Conservation (phyloP, 2,888 invertebrate species). For the Clivina fossor region DNA sequence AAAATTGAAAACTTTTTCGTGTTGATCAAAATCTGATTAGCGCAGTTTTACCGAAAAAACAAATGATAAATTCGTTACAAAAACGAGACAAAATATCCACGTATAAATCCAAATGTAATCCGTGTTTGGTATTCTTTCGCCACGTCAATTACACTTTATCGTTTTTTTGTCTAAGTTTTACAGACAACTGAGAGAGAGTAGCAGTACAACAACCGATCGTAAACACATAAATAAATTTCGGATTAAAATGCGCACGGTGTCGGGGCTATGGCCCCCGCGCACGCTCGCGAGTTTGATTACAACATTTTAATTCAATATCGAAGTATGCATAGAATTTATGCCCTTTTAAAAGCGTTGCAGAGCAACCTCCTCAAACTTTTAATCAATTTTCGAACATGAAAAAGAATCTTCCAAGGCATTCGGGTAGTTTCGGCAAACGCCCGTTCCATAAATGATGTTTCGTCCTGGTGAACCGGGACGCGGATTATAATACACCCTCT, state of each 20-base stretch:
- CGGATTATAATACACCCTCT: too few relatives aligned
- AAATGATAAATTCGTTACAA: too few relatives aligned
- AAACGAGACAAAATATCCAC: too few relatives aligned
- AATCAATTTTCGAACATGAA: conserved; percentile 55
- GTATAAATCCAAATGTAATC: too few relatives aligned
- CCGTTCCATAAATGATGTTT: conserved; percentile 33
- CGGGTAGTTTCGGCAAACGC: conserved; percentile 31
- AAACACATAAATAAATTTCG: conserved; percentile 35
- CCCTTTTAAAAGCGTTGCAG: conserved; percentile 53
- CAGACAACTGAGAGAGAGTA: too few relatives aligned
- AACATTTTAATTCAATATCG: conserved; percentile 55
- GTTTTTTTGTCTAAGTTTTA: conserved; percentile 12
- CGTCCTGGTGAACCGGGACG: too few relatives aligned
- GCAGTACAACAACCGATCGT: too few relatives aligned
- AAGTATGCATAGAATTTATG: conserved; percentile 56
- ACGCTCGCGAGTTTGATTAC: conserved; percentile 48
- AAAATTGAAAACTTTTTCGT: too few relatives aligned
- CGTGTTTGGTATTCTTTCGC: conserved; percentile 20
- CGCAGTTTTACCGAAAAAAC: too few relatives aligned
- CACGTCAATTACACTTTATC: conserved; percentile 24
- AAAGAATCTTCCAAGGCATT: conserved; percentile 48
- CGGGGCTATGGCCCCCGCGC: conserved; percentile 11
- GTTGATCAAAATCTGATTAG: too few relatives aligned
- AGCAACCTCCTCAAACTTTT: conserved; percentile 54
- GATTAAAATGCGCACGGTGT: conserved; percentile 34